A percentile compares a stretch with the other conserved stretches of the same genome.
Evolutionary conservation across 2,113 vertebrate genomes (phyloP).

Genomic region (Phylloscopus trochilus): DNA sequence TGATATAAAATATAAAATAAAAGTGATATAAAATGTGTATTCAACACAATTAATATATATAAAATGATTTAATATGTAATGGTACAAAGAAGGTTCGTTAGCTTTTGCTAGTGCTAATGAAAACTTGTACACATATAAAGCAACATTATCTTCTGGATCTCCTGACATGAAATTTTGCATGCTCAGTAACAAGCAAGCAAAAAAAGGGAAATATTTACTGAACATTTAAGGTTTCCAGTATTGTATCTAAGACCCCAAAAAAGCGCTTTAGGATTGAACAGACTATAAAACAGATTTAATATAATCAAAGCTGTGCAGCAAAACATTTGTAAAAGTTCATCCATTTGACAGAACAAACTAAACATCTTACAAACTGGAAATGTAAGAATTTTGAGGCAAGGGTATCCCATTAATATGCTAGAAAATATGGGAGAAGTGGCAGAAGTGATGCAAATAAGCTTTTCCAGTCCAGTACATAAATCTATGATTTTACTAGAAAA

Average conservation of each 20-base stretch:
- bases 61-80: neutral
- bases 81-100: neutral
- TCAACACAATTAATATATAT: neutral
- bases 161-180: neutral
- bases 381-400: neutral
- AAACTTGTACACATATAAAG: neutral
- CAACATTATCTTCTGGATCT: neutral
- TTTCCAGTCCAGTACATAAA: neutral
- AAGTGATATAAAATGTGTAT: too few relatives aligned
- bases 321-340: neutral
- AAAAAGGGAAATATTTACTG: neutral
- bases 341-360: neutral
- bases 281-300: neutral
- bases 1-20: neutral
- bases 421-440: neutral
- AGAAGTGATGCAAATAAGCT: neutral
- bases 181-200: neutral
- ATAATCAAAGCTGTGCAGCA: neutral
- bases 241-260: neutral
- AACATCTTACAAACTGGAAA: neutral
- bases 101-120: neutral
- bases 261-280: neutral
- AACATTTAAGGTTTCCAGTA: neutral
- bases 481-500: neutral
- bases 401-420: neutral